phyloP scores from a whole-genome alignment of 2,797 vertebrate species.

The Falco biarmicus region DNA sequence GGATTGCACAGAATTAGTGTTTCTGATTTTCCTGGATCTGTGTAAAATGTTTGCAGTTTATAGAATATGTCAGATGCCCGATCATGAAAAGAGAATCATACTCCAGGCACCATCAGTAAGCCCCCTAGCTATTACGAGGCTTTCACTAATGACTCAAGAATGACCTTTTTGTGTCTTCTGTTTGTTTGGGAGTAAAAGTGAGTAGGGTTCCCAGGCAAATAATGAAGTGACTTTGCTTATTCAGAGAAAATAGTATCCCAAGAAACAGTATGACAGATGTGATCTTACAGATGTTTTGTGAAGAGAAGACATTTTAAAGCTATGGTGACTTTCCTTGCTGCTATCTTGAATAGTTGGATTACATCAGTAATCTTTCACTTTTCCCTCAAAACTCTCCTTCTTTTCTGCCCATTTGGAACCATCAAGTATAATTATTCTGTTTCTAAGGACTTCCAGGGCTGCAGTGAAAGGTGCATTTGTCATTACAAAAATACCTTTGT shows the following conservation, averaged over 20 bases:
- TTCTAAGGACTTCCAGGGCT: not conserved
- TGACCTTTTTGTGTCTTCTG: not conserved
- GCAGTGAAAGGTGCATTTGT: slow-evolving; percentile 10
- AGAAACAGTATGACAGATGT: not conserved
- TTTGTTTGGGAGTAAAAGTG: not conserved
- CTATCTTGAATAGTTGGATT: not conserved
- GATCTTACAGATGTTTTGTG: not conserved
- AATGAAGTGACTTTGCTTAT: not conserved
- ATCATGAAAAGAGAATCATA: too few species aligned
- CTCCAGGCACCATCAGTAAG: not conserved
- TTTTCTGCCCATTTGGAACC: not conserved
- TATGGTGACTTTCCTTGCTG: not conserved
- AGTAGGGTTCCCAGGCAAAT: not conserved
- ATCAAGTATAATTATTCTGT: not conserved
- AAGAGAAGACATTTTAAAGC: not conserved
- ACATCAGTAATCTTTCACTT: not conserved
- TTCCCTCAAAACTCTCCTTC: not conserved
- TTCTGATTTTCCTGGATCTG: not conserved
- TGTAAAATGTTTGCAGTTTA: not conserved
- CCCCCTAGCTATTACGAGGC: not conserved
- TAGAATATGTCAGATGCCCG: not conserved
- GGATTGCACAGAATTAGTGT: not conserved
- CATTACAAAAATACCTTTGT: slow-evolving; percentile 15
- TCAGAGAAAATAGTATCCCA: not conserved
- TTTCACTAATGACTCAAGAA: not conserved